These are phyloP conservation scores for Rhynchopsitta pachyrhyncha DNA, from an alignment of 2,113 vertebrate genomes.

Conservation along the genomic window DNA sequence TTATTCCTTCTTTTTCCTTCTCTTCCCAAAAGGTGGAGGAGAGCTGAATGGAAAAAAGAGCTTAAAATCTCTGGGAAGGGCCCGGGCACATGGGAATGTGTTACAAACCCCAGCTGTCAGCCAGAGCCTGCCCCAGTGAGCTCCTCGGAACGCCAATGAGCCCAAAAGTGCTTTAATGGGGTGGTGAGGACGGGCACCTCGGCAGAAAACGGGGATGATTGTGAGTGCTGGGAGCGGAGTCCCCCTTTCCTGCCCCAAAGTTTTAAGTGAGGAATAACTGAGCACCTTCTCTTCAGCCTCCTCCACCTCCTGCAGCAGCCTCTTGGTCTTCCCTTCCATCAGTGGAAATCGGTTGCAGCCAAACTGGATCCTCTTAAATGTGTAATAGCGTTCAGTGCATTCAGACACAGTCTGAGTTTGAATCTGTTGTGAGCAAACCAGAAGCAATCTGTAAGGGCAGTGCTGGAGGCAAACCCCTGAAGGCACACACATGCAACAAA, in stretches of 20 bases:
- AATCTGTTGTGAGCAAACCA: too few species aligned
- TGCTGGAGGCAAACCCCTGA: too few species aligned
- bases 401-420: neutral
- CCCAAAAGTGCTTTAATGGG: neutral
- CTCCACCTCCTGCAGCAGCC: neutral
- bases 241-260: neutral
- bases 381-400: too few species aligned
- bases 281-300: neutral
- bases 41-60: too few species aligned
- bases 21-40: too few species aligned
- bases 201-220: neutral
- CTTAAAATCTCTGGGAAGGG: neutral
- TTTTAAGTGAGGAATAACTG: neutral
- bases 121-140: neutral
- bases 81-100: too few species aligned
- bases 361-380: neutral
- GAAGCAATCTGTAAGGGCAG: too few species aligned
- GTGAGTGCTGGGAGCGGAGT: neutral
- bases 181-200: neutral
- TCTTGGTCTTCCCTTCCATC: neutral
- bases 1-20: too few species aligned
- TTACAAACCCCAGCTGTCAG: neutral
- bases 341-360: neutral
- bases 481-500: too few species aligned
- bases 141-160: neutral